These are phyloP conservation scores for Phoxinus phoxinus DNA, from an alignment of 2,113 vertebrate genomes.

Conservation along the genomic window DNA sequence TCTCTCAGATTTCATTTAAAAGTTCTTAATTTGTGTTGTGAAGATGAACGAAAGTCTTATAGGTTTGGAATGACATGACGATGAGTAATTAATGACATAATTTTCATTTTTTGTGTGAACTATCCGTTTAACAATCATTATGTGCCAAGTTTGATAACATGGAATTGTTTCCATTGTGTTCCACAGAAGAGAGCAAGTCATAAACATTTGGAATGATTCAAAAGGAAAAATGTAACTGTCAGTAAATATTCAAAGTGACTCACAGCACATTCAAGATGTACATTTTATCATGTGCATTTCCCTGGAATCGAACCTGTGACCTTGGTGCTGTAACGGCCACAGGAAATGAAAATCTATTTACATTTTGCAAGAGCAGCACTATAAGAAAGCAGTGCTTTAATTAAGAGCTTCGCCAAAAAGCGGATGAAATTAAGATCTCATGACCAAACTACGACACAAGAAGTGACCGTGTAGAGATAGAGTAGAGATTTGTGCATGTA, in stretches of 20 bases:
- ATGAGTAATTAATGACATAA: too few species aligned
- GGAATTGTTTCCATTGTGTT: not conserved
- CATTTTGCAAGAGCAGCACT: not conserved
- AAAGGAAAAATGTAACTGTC: too few species aligned
- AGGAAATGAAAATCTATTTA: not conserved
- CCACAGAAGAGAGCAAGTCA: not conserved
- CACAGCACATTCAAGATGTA: not conserved
- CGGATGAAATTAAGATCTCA: not conserved
- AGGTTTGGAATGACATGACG: too few species aligned
- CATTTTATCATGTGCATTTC: not conserved
- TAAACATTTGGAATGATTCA: not conserved
- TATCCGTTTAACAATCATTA: not conserved
- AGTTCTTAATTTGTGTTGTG: too few species aligned
- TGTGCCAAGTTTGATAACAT: not conserved
- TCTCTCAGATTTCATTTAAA: too few species aligned
- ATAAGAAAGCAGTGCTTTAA: not conserved
- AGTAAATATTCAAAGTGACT: not conserved
- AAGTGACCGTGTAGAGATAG: not conserved
- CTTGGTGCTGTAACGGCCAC: not conserved
- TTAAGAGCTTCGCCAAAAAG: slow-evolving; percentile 6
- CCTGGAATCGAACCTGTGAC: not conserved
- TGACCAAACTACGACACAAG: not conserved
- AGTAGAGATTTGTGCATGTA: not conserved
- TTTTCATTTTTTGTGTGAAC: too few species aligned
- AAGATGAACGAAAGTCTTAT: too few species aligned